A percentile compares a stretch with the other conserved stretches of the same genome.
Conservation (phyloP, 2,113 vertebrate species). For the Engraulis encrasicolus region DNA sequence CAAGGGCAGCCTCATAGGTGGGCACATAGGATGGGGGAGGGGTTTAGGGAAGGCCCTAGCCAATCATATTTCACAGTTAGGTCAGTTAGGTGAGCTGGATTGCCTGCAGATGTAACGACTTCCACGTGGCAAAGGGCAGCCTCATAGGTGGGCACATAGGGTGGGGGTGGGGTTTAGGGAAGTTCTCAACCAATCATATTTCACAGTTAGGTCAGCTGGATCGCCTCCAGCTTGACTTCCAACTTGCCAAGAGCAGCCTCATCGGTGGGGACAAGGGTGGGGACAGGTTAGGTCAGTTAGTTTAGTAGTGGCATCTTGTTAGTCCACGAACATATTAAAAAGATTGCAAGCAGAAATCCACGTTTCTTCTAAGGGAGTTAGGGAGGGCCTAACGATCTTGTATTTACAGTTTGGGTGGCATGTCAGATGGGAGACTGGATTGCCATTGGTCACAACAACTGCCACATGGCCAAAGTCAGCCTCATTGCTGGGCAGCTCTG, state of each 20-base stretch:
- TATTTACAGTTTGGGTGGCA: too few relatives aligned
- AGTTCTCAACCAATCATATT: not conserved
- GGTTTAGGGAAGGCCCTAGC: not conserved
- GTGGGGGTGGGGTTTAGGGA: not conserved
- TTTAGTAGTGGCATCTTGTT: too few relatives aligned
- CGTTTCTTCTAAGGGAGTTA: too few relatives aligned
- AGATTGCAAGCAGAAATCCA: too few relatives aligned
- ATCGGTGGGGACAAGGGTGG: slow-evolving; percentile 77
- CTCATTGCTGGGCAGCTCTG: too few relatives aligned
- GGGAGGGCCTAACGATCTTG: too few relatives aligned
- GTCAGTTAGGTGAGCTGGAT: too few relatives aligned
- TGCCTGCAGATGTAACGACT: slow-evolving; percentile 90
- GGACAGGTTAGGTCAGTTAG: not conserved
- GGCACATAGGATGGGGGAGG: slow-evolving; percentile 35
- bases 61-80: not conserved
- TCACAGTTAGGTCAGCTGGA: slow-evolving; percentile 84
- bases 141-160: slow-evolving; percentile 80
- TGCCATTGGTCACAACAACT: too few relatives aligned
- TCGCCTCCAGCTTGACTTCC: slow-evolving; percentile 92
- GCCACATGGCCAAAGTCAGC: too few relatives aligned
- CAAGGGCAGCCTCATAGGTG: slow-evolving; percentile 89
- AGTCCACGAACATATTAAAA: too few relatives aligned
- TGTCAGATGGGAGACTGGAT: too few relatives aligned
- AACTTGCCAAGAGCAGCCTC: slow-evolving; percentile 90
- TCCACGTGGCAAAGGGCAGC: slow-evolving; percentile 91